Evolutionary conservation across 2,888 invertebrate genomes (phyloP).

Genomic region (Lamellibrachia columna): DNA sequence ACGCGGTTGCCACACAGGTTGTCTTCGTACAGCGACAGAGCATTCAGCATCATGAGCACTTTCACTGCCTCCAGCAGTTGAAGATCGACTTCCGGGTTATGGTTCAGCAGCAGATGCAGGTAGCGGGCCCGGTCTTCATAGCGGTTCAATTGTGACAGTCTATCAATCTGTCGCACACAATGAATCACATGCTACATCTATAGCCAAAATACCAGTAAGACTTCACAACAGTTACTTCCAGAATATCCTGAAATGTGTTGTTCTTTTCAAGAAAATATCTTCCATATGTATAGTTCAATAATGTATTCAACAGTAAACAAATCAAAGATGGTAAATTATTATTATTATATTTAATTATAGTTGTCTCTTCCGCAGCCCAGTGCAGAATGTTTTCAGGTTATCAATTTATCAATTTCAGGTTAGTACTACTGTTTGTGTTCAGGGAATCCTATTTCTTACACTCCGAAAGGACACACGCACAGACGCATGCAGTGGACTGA

Average conservation of each 20-base stretch:
- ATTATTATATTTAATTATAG: not conserved
- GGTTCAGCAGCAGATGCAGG: conserved; percentile 51
- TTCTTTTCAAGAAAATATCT: not conserved
- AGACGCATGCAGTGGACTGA: not conserved
- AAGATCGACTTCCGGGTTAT: conserved; percentile 55
- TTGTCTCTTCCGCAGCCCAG: not conserved
- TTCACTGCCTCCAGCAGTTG: conserved; percentile 65
- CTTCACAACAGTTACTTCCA: not conserved
- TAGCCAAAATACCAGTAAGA: not conserved
- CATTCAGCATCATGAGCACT: conserved; percentile 65
- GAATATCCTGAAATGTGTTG: not conserved
- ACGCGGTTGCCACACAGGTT: conserved; percentile 51
- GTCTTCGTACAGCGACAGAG: conserved; percentile 58
- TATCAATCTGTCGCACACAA: conserved; percentile 4
- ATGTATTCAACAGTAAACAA: not conserved
- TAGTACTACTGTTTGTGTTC: too few relatives aligned
- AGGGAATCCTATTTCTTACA: not conserved
- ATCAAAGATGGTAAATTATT: not conserved
- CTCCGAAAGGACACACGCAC: not conserved
- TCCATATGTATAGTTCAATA: not conserved
- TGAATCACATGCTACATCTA: not conserved
- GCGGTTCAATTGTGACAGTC: not conserved
- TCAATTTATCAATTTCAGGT: not conserved
- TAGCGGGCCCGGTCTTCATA: conserved; percentile 24
- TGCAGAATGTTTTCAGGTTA: not conserved